Evolutionary conservation across 2,888 invertebrate genomes (phyloP).

Genomic region (Aproaerema taeniolella): DNA sequence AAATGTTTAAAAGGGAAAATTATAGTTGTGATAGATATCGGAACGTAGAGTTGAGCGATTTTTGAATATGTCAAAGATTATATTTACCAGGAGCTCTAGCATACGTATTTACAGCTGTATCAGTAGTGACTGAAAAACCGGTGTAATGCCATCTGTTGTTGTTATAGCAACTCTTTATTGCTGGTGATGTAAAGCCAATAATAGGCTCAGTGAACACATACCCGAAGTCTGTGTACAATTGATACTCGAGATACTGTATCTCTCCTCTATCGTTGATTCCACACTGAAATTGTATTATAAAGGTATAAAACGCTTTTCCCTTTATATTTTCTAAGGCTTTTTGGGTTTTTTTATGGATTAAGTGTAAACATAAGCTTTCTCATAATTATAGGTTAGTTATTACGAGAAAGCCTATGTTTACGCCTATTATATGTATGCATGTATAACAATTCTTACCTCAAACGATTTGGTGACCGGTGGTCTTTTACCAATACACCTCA

Average conservation of each 20-base stretch:
- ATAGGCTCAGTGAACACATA: conserved; percentile 72
- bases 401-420: not conserved
- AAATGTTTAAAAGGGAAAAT: no score
- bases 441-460: conserved; percentile 61
- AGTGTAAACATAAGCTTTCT: no score
- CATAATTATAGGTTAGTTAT: no score
- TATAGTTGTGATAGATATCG: no score
- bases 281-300: conserved; percentile 35
- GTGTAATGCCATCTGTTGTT: conserved; percentile 54
- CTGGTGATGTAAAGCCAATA: conserved; percentile 33
- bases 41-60: no score
- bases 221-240: conserved; percentile 72
- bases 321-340: no score
- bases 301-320: not conserved
- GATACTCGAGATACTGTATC: conserved; percentile 80
- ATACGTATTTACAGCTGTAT: conserved; percentile 80
- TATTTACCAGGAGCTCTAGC: conserved; percentile 81
- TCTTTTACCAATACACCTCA: conserved; percentile 83
- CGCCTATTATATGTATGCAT: not conserved
- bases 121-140: conserved; percentile 73
- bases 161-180: conserved; percentile 79
- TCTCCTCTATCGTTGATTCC: conserved; percentile 80
- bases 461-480: conserved; percentile 79
- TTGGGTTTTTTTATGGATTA: no score
- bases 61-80: no score